phyloP scores from a whole-genome alignment of 1,140 invertebrate genomes.

The Bombus affinis region DNA sequence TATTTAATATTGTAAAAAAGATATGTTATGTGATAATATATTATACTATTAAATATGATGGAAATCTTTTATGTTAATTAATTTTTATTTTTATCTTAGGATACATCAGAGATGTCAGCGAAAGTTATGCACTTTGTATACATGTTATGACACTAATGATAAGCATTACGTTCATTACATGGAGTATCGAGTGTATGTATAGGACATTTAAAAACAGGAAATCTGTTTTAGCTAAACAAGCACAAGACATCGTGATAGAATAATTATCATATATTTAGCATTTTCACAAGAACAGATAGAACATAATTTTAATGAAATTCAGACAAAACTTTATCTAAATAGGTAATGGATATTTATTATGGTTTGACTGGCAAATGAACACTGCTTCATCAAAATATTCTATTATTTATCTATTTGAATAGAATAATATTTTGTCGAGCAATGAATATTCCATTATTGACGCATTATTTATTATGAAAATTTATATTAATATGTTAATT shows the following conservation, averaged over 20 bases:
- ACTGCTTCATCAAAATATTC: background rate
- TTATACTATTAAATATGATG: background rate
- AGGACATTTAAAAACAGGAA: constrained; percentile 30
- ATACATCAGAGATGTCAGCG: constrained; percentile 86
- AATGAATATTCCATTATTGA: too few species aligned
- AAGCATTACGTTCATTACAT: constrained; percentile 85
- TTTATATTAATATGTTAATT: background rate
- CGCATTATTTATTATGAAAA: background rate
- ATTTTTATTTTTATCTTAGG: constrained; percentile 80
- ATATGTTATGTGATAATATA: background rate
- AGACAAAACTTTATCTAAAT: background rate
- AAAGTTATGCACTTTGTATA: constrained; percentile 87
- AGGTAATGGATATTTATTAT: background rate
- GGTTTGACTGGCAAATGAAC: background rate
- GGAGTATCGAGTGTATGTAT: constrained; percentile 85
- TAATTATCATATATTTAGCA: background rate
- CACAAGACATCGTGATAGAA: constrained; percentile 8
- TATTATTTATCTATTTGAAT: background rate
- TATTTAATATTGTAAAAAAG: too few species aligned
- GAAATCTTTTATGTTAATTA: background rate
- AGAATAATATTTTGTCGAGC: background rate
- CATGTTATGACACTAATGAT: constrained; percentile 88
- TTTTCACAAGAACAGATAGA: background rate
- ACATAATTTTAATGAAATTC: too few species aligned
- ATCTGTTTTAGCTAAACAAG: background rate